phyloP scores from a whole-genome alignment of 1,140 invertebrate species.

The Hyphantria cunea region DNA sequence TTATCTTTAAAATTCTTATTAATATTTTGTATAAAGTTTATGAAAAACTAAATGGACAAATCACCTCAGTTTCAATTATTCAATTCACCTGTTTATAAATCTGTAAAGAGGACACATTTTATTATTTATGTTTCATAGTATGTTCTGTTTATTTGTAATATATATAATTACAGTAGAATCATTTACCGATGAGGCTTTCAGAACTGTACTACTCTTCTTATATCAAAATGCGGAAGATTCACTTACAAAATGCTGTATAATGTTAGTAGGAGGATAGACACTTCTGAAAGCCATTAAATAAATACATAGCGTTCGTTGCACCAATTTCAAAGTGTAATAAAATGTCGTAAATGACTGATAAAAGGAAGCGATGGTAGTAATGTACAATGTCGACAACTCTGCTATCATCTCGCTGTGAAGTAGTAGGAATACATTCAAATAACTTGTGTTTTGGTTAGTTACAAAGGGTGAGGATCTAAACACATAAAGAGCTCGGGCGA shows the following conservation, averaged over 20 bases:
- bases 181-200: constrained; percentile 1
- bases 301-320: constrained; percentile 49
- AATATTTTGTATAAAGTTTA: no score
- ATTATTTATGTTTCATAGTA: no score
- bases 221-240: constrained; percentile 27
- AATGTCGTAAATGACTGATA: constrained; percentile 56
- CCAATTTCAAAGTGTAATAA: constrained; percentile 68
- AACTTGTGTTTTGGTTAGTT: constrained; percentile 78
- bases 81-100: not conserved
- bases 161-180: no score
- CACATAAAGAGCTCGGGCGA: constrained; percentile 81
- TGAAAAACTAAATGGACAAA: no score
- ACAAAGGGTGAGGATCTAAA: constrained; percentile 80
- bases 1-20: no score
- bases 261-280: constrained; percentile 13
- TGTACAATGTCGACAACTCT: constrained; percentile 72
- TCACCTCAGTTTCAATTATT: no score
- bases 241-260: not conserved
- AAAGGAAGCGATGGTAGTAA: constrained; percentile 76
- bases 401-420: constrained; percentile 70
- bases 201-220: constrained; percentile 10
- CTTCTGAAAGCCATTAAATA: constrained; percentile 17
- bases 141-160: no score
- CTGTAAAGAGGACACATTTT: not conserved
- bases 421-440: constrained; percentile 72